Conservation (phyloP, 1,140 invertebrate species). For the Nymphalis io region DNA sequence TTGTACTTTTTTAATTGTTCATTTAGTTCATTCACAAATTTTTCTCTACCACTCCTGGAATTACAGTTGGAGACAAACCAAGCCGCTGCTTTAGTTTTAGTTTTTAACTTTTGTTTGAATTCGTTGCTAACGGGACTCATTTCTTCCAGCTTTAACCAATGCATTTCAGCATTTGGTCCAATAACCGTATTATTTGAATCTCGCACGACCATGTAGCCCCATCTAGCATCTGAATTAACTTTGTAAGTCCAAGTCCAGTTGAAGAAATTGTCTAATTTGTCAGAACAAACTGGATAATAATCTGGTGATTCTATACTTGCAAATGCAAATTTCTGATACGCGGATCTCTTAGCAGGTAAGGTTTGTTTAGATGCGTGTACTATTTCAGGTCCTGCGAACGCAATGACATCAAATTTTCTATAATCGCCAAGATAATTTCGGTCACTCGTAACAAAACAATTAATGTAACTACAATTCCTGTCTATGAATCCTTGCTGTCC, state of each 20-base stretch:
- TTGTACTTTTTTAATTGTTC: conserved; percentile 72
- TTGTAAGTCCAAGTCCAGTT: conserved; percentile 86
- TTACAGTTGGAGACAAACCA: conserved; percentile 86
- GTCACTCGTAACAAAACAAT: conserved; percentile 60
- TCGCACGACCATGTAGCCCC: conserved; percentile 60
- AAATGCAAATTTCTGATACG: conserved; percentile 67
- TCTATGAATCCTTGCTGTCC: conserved; percentile 52
- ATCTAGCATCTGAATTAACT: conserved; percentile 80
- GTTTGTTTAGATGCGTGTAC: conserved; percentile 25
- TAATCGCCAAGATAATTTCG: conserved; percentile 48
- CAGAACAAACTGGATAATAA: conserved; percentile 63
- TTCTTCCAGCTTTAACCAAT: conserved; percentile 57
- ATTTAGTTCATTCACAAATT: conserved; percentile 81
- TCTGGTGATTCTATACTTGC: conserved; percentile 67
- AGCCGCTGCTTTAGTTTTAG: conserved; percentile 75
- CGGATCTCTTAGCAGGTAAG: conserved; percentile 48
- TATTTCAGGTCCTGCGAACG: conserved; percentile 60
- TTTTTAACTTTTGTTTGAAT: conserved; percentile 55
- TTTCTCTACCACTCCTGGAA: conserved; percentile 78
- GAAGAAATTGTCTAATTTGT: conserved; percentile 59
- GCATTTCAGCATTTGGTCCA: conserved; percentile 54
- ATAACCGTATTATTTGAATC: conserved; percentile 53
- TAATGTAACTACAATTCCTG: conserved; percentile 53
- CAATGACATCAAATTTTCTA: conserved; percentile 64
- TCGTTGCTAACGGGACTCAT: conserved; percentile 55